Percentiles rank a stretch among this genome's conserved stretches.
phyloP scores from a whole-genome alignment of 2,797 vertebrate genomes.

The Hippocampus kuda region DNA sequence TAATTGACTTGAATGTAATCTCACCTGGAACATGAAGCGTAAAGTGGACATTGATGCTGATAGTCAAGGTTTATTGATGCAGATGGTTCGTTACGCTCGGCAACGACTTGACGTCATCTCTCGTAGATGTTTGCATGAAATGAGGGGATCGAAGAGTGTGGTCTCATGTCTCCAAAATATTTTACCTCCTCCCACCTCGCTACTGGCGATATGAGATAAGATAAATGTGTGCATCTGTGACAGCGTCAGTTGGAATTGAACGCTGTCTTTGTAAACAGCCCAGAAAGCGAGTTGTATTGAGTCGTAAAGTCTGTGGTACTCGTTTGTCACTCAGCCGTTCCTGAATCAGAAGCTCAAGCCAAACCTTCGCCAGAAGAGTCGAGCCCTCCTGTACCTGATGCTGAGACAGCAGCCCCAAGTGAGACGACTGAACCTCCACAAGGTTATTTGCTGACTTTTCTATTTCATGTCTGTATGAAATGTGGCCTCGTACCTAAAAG shows the following conservation, averaged over 20 bases:
- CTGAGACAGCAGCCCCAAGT: conserved; percentile 14
- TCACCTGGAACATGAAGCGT: too few relatives aligned
- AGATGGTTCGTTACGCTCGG: too few relatives aligned
- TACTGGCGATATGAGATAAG: too few relatives aligned
- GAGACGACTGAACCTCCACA: conserved; percentile 25
- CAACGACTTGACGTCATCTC: too few relatives aligned
- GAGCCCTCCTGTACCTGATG: conserved; percentile 9
- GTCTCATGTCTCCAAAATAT: too few relatives aligned
- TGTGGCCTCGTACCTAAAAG: conserved; percentile 20
- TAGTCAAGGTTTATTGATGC: too few relatives aligned
- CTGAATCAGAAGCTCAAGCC: conserved; percentile 30
- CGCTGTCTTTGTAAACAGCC: neutral
- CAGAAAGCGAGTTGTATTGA: neutral
- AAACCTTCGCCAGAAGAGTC: conserved; percentile 18
- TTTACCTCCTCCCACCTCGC: too few relatives aligned
- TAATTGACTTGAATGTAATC: too few relatives aligned
- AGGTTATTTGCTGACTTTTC: conserved; percentile 42
- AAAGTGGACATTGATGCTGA: too few relatives aligned
- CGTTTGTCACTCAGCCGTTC: conserved; percentile 31
- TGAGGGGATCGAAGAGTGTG: too few relatives aligned
- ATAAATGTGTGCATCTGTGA: neutral
- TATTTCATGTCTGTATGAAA: neutral
- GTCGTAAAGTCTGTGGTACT: neutral
- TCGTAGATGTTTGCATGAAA: too few relatives aligned
- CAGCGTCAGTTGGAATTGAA: neutral